Evolutionary conservation across 2,888 invertebrate genomes (phyloP), one percentile per base, ranked within the genome.

Genomic region (Sesia apiformis): DNA sequence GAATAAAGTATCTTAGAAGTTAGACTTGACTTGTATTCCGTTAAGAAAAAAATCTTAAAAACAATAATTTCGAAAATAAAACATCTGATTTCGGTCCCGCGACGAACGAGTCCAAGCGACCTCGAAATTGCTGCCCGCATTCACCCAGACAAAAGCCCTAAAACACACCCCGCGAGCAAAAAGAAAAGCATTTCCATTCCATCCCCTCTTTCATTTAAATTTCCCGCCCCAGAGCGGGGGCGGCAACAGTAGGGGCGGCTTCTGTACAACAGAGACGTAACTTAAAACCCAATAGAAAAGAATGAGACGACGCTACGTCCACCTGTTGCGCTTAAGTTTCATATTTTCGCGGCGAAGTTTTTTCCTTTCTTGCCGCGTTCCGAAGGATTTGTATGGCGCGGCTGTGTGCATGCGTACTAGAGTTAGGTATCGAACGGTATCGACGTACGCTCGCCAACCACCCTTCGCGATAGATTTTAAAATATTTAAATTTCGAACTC

Each of bases 81-180:
- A 23, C 23, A 23, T 23, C 23, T 23, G 23, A 23, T 23, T 23
- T 23, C 23, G 23, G 23, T 23, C 23, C 23, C 64, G 70, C 69
- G 78, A 66, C 73, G 65, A 72, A 68, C 70, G 75, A 77, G 74
- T 78, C 80, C 78, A 82, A 85, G 84, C 87, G 86, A 86, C 86
- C 87, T 86, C 88, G 81, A 88, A 87, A 88, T 88, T 84, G 84
- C 78, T 74, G 78, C 81, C 87, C 84, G 87, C 87, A 87, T 85
- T 89, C 88, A 88, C 83, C 83, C 87, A 87, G 84, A 88, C 88
- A 89, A 87, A 85, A 87, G 86, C 84, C 76, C 85, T 84, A 82
- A 84, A 86, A 82, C 82, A 81, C 81, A 82, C 86, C 85, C 84
- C 77, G 79, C 75, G 79, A 83, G 82, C 81, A 87, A 87, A 88